Evolutionary conservation across 2,888 invertebrate species (phyloP), one percentile per base, ranked within the genome.

Genomic region (Nipponacmea schrenckii): DNA sequence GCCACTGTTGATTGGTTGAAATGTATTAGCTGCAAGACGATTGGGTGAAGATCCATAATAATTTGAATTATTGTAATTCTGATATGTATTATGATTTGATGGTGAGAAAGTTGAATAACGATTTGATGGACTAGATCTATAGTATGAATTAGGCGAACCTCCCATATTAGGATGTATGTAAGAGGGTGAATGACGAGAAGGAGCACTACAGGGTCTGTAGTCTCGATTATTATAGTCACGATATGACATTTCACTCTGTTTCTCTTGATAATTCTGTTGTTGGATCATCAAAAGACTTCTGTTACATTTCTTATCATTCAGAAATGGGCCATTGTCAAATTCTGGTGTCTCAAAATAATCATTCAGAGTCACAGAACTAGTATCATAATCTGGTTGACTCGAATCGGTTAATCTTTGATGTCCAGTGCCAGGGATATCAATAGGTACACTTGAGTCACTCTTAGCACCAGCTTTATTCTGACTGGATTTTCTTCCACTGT

Each of bases 261-360:
- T 76, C 48, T 82, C 82, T 68, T 82, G 82, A 73, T 81, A 83
- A 10, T 78, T 67, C 70, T 82, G 83, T 62, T 82, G 84, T 72
- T 83, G 82, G 26, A 84, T 68, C 80, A 84, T 79, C 24, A 81
- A 69, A 56, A 81, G 71, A 72, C 80, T 67, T 26, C 70, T 69
- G 7, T 62, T 20, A 10, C 27, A 12, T 26, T 71, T 73, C 56
- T 62, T 45, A 10, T 27, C 44, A 17, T n/a, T 63, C 26, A 26
- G 27, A 44, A n/a, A 64, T 27, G 12, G 14, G 10, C 44, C 39
- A 17, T 27, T 64, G 64, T 31, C 39, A 27, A 26, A 24, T n/a
- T 64, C 64, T 27, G 39, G 64, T 20, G 44, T 31, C 31, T 44
- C 64, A 20, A n/a, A 27, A 27, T n/a, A n/a, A 20, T n/a, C 64